Conservation (phyloP, 92 coral and sea anemone genomes). For the Porites rus region DNA sequence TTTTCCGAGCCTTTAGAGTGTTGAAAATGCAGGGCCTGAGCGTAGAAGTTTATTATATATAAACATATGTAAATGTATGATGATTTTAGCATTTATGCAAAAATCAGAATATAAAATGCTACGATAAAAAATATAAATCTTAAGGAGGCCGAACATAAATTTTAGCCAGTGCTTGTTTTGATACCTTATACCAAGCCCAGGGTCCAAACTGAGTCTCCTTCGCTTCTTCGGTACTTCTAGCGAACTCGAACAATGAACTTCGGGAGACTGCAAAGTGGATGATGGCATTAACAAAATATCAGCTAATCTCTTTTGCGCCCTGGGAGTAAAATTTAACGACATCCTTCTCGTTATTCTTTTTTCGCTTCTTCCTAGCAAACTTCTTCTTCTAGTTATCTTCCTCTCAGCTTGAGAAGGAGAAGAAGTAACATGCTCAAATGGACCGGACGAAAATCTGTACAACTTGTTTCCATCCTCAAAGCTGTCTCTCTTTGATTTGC, state of each 20-base stretch:
- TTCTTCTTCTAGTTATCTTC: slow-evolving; percentile 51
- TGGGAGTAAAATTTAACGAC: slow-evolving; percentile 50
- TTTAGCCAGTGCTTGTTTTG: neutral
- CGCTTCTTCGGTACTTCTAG: slow-evolving; percentile 51
- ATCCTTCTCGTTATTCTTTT: slow-evolving; percentile 38
- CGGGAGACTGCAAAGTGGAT: slow-evolving; percentile 10
- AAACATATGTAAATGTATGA: no score
- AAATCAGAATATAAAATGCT: neutral
- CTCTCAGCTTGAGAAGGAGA: slow-evolving; percentile 31
- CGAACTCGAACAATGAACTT: neutral
- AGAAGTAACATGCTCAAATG: neutral
- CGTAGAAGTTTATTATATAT: no score
- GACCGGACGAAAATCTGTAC: slow-evolving; percentile 65
- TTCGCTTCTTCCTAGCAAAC: slow-evolving; percentile 25
- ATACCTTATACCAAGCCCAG: slow-evolving; percentile 39
- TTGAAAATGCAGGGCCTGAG: no score
- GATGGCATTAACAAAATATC: slow-evolving; percentile 18
- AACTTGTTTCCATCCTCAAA: slow-evolving; percentile 72
- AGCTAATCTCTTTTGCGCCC: slow-evolving; percentile 33
- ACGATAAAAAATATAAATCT: neutral
- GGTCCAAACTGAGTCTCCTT: slow-evolving; percentile 57
- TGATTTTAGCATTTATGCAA: neutral
- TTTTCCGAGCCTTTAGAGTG: no score
- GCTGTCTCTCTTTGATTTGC: slow-evolving; percentile 45
- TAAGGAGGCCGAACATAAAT: no score